A percentile compares a stretch with the other conserved stretches of the same genome.
These are phyloP conservation scores for Lasioglossum oenotherae DNA, from an alignment of 2,888 invertebrate genomes.

Conservation along the genomic window DNA sequence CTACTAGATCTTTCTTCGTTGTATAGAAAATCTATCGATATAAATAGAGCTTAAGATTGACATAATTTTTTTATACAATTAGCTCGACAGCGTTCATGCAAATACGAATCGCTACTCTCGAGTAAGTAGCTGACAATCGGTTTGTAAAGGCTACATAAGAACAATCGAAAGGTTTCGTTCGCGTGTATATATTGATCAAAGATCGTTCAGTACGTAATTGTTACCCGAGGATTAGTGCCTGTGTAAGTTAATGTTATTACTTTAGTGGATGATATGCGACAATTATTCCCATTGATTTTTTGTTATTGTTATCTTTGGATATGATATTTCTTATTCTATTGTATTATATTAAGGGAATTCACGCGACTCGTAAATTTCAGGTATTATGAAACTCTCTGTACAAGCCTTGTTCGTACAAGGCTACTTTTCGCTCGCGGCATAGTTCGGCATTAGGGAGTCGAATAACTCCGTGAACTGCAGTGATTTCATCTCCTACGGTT, in stretches of 20 bases:
- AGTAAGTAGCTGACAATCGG: slow-evolving; percentile 63
- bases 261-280: slow-evolving; percentile 53
- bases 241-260: slow-evolving; percentile 60
- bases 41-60: slow-evolving; percentile 50
- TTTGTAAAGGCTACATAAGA: slow-evolving; percentile 61
- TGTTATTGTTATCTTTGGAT: slow-evolving; percentile 42
- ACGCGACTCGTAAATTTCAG: background rate
- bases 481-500: background rate
- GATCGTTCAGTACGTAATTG: slow-evolving; percentile 54
- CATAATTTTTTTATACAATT: slow-evolving; percentile 51
- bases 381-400: background rate
- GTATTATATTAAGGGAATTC: slow-evolving; percentile 42
- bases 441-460: background rate
- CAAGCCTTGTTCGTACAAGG: background rate
- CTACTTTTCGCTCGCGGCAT: background rate
- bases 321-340: slow-evolving; percentile 48
- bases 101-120: slow-evolving; percentile 28
- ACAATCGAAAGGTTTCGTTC: slow-evolving; percentile 62
- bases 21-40: slow-evolving; percentile 33
- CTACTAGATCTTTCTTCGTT: slow-evolving; percentile 36
- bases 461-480: background rate
- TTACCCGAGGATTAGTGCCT: slow-evolving; percentile 59
- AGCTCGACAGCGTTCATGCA: slow-evolving; percentile 12
- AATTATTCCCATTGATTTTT: slow-evolving; percentile 44
- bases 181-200: slow-evolving; percentile 72